These are phyloP conservation scores for Phyllotis vaccarum DNA, from an alignment of 2,797 vertebrate species.

Conservation along the genomic window DNA sequence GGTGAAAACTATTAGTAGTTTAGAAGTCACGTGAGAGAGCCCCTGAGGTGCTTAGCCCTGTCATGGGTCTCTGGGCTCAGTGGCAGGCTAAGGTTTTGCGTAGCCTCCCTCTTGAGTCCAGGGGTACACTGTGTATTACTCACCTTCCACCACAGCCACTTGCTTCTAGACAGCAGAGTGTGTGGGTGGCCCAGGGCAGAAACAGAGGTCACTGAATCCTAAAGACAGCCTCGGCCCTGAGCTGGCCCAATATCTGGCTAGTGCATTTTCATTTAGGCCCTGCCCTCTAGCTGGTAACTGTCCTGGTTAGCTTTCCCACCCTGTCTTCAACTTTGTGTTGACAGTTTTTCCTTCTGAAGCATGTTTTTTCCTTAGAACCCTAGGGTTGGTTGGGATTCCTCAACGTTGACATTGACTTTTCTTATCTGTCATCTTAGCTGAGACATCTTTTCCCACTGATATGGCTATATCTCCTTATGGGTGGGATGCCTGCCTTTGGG, in stretches of 20 bases:
- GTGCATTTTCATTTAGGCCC: not conserved
- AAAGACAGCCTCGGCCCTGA: not conserved
- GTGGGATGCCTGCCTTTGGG: not conserved
- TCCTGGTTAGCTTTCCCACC: too few relatives aligned
- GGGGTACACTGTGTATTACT: not conserved
- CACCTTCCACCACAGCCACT: too few relatives aligned
- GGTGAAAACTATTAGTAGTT: not conserved
- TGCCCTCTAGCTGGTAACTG: not conserved
- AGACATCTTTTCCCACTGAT: not conserved
- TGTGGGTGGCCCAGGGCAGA: too few relatives aligned
- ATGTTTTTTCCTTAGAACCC: not conserved
- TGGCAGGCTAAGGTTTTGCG: too few relatives aligned
- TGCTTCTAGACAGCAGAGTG: not conserved
- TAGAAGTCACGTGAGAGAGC: not conserved
- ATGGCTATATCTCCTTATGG: not conserved
- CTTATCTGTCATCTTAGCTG: not conserved
- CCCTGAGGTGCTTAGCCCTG: rapidly evolving
- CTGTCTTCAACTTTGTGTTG: not conserved
- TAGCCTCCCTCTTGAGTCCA: rapidly evolving
- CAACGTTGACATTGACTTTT: not conserved
- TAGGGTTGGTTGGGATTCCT: not conserved
- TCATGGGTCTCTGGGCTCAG: not conserved
- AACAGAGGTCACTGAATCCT: too few relatives aligned
- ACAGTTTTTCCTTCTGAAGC: not conserved
- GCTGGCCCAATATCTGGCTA: too few relatives aligned